phyloP scores from a whole-genome alignment of 2,888 invertebrate species.

The Drosophila conformis region DNA sequence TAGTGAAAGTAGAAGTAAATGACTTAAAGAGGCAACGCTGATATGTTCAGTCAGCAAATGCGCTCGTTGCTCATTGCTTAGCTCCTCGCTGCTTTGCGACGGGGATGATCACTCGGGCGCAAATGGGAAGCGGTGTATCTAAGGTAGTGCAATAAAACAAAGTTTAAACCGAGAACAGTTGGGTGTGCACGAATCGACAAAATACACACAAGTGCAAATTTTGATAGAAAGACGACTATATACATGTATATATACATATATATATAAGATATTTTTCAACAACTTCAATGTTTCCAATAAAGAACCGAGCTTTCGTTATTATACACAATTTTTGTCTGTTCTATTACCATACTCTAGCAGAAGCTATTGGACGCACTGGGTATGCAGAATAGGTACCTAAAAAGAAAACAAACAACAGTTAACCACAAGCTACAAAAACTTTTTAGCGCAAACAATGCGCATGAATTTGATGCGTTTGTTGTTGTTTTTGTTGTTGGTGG shows the following conservation, averaged over 20 bases:
- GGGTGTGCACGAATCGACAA: neutral
- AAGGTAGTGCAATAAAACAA: constrained; percentile 87
- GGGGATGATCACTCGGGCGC: constrained; percentile 84
- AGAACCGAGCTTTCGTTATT: neutral
- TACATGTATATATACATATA: too few relatives aligned
- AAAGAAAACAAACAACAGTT: constrained; percentile 9
- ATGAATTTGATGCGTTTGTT: constrained; percentile 38
- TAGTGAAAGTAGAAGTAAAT: too few relatives aligned
- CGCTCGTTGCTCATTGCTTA: too few relatives aligned
- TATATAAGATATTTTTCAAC: too few relatives aligned
- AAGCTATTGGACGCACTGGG: constrained; percentile 16
- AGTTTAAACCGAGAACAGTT: neutral
- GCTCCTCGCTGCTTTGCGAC: too few relatives aligned
- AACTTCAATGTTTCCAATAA: neutral
- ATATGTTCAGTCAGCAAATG: too few relatives aligned
- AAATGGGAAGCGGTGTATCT: constrained; percentile 90
- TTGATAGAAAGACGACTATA: too few relatives aligned
- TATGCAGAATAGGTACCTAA: constrained; percentile 12
- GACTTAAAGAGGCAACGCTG: too few relatives aligned
- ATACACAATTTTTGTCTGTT: neutral
- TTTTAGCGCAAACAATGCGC: constrained; percentile 52
- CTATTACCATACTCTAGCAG: neutral
- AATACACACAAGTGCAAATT: neutral
- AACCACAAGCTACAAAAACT: constrained; percentile 42
- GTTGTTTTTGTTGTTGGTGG: neutral